These are phyloP conservation scores for Emydoidea blandingii DNA, from an alignment of 2,797 vertebrate genomes.

Conservation along the genomic window DNA sequence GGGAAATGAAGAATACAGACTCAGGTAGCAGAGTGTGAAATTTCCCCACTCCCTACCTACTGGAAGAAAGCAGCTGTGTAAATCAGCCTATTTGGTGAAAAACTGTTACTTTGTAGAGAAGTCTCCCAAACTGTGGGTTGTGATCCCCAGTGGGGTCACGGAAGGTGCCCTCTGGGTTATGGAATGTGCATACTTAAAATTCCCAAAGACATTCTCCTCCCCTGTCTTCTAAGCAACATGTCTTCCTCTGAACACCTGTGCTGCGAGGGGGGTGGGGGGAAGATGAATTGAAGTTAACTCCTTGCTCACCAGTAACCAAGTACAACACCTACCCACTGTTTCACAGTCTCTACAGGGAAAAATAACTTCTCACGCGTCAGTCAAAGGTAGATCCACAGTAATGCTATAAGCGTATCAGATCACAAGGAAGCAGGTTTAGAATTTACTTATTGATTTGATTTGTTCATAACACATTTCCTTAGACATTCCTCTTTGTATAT, in stretches of 20 bases:
- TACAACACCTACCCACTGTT: neutral
- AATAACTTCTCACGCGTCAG: neutral
- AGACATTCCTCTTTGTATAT: neutral
- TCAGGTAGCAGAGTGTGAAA: slow-evolving; percentile 39
- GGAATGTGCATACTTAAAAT: neutral
- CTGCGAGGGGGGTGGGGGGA: neutral
- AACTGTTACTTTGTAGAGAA: neutral
- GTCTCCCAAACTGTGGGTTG: slow-evolving; percentile 26
- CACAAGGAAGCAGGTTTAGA: neutral
- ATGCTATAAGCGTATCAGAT: neutral
- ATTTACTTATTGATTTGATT: neutral
- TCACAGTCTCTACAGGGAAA: neutral
- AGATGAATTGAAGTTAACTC: neutral
- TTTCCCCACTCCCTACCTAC: neutral
- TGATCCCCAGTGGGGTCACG: neutral
- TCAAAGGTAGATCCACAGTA: neutral
- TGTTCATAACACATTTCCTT: neutral
- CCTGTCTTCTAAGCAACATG: neutral
- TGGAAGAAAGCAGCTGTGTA: slow-evolving; percentile 53
- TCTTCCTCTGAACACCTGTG: neutral
- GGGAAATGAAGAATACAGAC: slow-evolving; percentile 41
- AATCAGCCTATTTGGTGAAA: neutral
- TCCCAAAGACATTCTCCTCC: accelerated
- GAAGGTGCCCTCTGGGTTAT: neutral
- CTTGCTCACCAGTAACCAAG: neutral